A percentile compares a stretch with the other conserved stretches of the same genome.
These are phyloP conservation scores for Zapornia atra DNA, from an alignment of 2,113 vertebrate genomes.

Conservation along the genomic window DNA sequence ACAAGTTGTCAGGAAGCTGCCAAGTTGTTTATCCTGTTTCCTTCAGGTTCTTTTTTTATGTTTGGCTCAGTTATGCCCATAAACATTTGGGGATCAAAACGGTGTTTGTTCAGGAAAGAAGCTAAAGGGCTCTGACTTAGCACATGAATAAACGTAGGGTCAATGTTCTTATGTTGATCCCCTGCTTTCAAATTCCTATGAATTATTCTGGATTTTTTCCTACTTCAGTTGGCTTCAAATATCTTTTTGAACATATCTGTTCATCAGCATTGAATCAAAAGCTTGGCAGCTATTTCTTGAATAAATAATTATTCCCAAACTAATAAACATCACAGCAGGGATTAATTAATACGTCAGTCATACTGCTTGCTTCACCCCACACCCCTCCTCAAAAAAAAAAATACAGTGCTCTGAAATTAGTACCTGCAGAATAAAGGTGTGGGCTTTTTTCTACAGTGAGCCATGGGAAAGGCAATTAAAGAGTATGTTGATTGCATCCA, in stretches of 20 bases:
- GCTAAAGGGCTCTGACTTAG: background rate
- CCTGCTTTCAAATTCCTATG: conserved; percentile 12
- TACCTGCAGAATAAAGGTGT: conserved; percentile 21
- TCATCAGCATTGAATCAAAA: conserved; percentile 45
- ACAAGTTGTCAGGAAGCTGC: background rate
- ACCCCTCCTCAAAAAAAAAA: too few relatives aligned
- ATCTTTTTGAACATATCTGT: background rate
- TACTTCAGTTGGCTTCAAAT: background rate
- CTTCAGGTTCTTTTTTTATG: background rate
- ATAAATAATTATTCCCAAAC: conserved; percentile 60
- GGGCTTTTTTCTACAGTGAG: background rate
- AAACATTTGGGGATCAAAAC: background rate
- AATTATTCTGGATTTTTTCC: background rate
- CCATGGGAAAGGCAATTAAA: background rate
- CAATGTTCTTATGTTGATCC: background rate
- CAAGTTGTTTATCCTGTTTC: background rate
- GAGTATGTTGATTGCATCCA: background rate
- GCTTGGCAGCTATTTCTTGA: conserved; percentile 56
- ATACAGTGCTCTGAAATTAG: conserved; percentile 17
- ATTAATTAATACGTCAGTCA: conserved; percentile 56
- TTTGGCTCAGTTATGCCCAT: background rate
- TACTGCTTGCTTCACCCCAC: background rate
- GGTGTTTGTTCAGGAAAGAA: background rate
- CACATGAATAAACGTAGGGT: background rate
- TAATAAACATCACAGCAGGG: conserved; percentile 59